Evolutionary conservation across 2,113 vertebrate species (phyloP), one percentile per base, ranked within the genome.

Genomic region (Coturnix japonica): DNA sequence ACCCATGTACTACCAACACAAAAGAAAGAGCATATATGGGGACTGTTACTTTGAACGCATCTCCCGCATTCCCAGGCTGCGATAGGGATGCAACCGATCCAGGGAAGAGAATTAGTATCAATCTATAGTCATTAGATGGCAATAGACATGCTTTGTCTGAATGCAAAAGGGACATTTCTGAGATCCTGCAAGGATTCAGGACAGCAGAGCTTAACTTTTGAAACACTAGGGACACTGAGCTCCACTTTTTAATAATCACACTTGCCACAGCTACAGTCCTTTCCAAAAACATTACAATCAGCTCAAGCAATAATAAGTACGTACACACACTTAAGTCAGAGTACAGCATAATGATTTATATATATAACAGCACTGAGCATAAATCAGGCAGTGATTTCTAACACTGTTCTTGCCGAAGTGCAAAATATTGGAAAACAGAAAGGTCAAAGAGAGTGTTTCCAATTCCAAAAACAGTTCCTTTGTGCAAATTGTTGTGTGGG

Each of bases 71-170:
- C 31, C 46, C 60, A 78, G 46, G 28, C n/a, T 63, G 26, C 20
- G 11, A 44, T 43, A 46, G 28, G 20, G 66, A 47, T 73, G 53
- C 47, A 69, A 63, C 17, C 47, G 63, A 26, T 61, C 35, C 33
- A 4, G 67, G 22, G 44, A 31, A 73, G 47, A 67, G 26, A 56
- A 33, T 5, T 4, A 43, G 2, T 60, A 23, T 6, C 16, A 20
- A 11, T 31, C 6, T 1, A n/a, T 15, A 12, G 61, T 86, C 97
- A 97, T 85, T 90, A 98, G 97, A 83, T 95, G 96, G 96, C 94
- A 85, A 28, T 26, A 39, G 25, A 63, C 26, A 10, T 18, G n/a
- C 66, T 43, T 6, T 5, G 22, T 2, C 74, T 41, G 21, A 35
- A 46, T 22, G 51, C 31, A 11, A 9, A 11, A 9, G 19, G 49